Conservation (phyloP, 2,797 vertebrate genomes). For the Acomys russatus region DNA sequence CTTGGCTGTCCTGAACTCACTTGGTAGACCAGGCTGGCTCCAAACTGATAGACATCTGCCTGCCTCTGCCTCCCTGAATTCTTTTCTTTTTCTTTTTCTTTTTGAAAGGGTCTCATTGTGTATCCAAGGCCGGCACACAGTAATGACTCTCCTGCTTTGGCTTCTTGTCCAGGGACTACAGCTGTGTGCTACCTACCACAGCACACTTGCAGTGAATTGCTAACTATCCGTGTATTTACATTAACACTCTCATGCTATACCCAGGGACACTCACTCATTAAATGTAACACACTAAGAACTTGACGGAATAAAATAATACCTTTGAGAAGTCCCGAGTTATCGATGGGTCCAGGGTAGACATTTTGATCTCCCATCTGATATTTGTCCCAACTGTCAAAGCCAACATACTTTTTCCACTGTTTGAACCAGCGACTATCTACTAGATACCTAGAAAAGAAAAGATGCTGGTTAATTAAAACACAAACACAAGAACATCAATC, state of each 20-base stretch:
- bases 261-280: neutral
- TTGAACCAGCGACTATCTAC: constrained; percentile 99
- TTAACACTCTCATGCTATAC: constrained; percentile 5
- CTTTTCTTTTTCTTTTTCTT: neutral
- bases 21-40: no score
- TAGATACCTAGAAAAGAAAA: constrained; percentile 93
- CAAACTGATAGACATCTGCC: no score
- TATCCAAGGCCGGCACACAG: neutral
- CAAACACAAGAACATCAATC: neutral
- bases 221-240: constrained; percentile 34
- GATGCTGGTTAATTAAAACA: constrained; percentile 72
- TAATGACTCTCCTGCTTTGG: neutral
- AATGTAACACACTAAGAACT: constrained; percentile 61
- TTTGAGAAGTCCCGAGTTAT: constrained; percentile 98
- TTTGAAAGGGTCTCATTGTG: neutral
- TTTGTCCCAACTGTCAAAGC: constrained; percentile 99
- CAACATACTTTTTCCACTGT: constrained; percentile 99
- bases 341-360: constrained; percentile 98
- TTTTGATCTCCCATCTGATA: constrained; percentile 99
- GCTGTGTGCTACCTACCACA: neutral
- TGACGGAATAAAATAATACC: constrained; percentile 87
- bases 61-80: no score
- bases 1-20: no score
- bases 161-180: neutral
- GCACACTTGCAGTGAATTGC: neutral